phyloP scores from a whole-genome alignment of 1,140 invertebrate genomes.

The Lepidurus apus region DNA sequence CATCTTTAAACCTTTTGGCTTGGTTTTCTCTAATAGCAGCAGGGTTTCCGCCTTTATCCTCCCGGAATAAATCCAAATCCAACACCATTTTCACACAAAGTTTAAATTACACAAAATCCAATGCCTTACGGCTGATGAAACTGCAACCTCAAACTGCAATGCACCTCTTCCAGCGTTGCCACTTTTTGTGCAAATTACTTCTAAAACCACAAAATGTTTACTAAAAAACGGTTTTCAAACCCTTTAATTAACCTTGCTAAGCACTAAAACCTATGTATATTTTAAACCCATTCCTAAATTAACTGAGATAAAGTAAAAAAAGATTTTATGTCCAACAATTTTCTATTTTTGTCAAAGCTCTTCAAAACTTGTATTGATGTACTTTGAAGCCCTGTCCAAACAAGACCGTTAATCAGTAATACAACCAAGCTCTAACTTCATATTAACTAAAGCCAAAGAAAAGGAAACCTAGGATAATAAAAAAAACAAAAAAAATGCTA shows the following conservation, averaged over 20 bases:
- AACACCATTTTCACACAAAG: slow-evolving; percentile 70
- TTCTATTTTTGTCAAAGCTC: no score
- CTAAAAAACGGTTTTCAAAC: no score
- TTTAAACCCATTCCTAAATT: no score
- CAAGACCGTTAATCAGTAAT: neutral
- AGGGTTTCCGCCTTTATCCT: slow-evolving; percentile 90
- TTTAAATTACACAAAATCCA: neutral
- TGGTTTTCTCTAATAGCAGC: slow-evolving; percentile 89
- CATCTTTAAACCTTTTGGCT: slow-evolving; percentile 87
- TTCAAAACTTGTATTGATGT: no score
- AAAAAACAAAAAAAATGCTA: neutral
- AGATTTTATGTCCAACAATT: no score
- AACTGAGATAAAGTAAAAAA: no score
- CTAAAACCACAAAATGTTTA: neutral
- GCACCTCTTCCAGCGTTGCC: slow-evolving; percentile 7
- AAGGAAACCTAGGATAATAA: neutral
- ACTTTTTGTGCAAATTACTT: neutral
- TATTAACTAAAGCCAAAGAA: neutral
- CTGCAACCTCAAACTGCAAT: neutral
- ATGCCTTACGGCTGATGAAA: slow-evolving; percentile 2
- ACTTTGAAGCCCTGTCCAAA: no score
- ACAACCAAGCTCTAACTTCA: neutral
- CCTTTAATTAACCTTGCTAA: no score
- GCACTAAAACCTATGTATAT: no score
- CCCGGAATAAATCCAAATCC: slow-evolving; percentile 94